Evolutionary conservation across 2,113 vertebrate species (phyloP).

Genomic region (Cathartes aura): DNA sequence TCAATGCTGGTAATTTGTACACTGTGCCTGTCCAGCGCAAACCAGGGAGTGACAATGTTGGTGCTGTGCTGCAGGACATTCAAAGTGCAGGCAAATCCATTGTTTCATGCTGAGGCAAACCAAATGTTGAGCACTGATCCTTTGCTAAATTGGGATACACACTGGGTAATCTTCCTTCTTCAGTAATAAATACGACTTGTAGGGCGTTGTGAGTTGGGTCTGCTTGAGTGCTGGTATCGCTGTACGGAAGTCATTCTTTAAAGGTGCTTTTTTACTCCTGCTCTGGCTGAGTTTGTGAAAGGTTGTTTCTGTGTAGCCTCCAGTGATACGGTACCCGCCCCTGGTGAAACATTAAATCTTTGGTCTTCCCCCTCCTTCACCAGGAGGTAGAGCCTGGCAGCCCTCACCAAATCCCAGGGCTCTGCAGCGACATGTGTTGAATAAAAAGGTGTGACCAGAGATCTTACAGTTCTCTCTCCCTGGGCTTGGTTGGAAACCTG

Average conservation of each 20-base stretch:
- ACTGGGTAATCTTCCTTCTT: not conserved
- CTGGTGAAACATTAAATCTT: not conserved
- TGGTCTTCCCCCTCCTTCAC: not conserved
- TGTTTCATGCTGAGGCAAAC: not conserved
- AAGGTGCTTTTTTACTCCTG: not conserved
- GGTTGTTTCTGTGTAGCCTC: not conserved
- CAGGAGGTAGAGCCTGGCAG: not conserved
- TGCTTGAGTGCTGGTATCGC: not conserved
- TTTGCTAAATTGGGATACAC: not conserved
- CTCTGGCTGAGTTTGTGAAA: not conserved
- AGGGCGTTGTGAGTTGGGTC: not conserved
- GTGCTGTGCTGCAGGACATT: not conserved
- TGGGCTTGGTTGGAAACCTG: not conserved
- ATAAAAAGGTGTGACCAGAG: not conserved
- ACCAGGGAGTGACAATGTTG: not conserved
- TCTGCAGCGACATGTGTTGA: not conserved
- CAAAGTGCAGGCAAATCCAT: not conserved
- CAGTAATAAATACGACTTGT: not conserved
- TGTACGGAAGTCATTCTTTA: not conserved
- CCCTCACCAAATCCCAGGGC: not conserved
- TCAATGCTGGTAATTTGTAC: constrained; percentile 22
- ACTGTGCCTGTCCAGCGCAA: not conserved
- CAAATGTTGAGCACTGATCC: not conserved
- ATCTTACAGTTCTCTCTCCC: not conserved
- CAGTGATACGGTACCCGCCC: not conserved